Evolutionary conservation across 2,888 invertebrate species (phyloP).

Genomic region (Leucozona laternaria): DNA sequence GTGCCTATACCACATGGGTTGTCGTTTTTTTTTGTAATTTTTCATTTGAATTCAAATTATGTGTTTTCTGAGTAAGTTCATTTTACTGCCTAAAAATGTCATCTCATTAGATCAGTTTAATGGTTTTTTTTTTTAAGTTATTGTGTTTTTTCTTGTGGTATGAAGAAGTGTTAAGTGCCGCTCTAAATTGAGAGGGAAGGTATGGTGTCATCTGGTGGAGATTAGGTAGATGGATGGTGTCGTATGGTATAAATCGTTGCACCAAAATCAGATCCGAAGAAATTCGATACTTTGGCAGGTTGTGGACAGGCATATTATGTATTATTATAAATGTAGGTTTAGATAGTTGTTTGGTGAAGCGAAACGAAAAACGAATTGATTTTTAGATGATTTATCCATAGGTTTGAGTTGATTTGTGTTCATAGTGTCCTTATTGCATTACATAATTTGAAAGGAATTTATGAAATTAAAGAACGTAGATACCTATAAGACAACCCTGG

Average conservation of each 20-base stretch:
- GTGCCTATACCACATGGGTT: conserved; percentile 59
- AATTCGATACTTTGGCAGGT: conserved; percentile 68
- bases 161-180: conserved; percentile 67
- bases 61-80: not conserved
- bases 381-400: not conserved
- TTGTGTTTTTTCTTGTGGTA: conserved; percentile 1
- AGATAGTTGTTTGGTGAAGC: conserved; percentile 30
- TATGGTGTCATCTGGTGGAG: conserved; percentile 63
- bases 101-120: conserved; percentile 66
- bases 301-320: conserved; percentile 61
- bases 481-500: no score
- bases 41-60: conserved; percentile 25
- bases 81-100: conserved; percentile 41
- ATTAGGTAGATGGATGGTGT: conserved; percentile 59
- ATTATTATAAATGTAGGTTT: conserved; percentile 40
- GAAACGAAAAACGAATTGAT: conserved; percentile 36
- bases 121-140: conserved; percentile 34
- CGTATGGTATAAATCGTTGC: conserved; percentile 5
- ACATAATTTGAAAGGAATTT: no score
- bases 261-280: conserved; percentile 36
- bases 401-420: not conserved
- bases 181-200: conserved; percentile 34
- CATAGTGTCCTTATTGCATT: not conserved
- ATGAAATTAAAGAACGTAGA: no score
- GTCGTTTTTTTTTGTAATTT: conserved; percentile 15